Percentiles rank a stretch among this genome's conserved stretches.
phyloP scores from a whole-genome alignment of 1,140 invertebrate species.

The Euborellia annulipes region DNA sequence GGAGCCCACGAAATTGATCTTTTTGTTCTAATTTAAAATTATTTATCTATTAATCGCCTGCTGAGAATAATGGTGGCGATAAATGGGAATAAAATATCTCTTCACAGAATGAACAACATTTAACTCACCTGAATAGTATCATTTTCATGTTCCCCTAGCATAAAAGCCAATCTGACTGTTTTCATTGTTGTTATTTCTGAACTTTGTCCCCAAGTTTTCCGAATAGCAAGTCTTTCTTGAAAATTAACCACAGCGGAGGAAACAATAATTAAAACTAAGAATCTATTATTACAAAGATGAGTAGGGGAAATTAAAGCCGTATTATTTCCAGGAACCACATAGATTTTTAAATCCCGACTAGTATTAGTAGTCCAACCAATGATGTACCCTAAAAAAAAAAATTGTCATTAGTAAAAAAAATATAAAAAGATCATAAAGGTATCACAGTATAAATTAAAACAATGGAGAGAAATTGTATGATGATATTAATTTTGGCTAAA shows the following conservation, averaged over 20 bases:
- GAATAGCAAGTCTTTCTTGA: constrained; percentile 46
- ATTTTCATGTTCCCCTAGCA: constrained; percentile 38
- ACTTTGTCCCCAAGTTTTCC: constrained; percentile 55
- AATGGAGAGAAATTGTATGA: too few species aligned
- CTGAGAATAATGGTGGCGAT: too few species aligned
- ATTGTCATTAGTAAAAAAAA: too few species aligned
- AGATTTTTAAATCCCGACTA: constrained; percentile 48
- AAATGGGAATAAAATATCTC: too few species aligned
- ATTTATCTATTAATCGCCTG: too few species aligned
- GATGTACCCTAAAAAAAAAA: constrained; percentile 36
- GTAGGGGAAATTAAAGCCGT: constrained; percentile 46
- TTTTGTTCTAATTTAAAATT: too few species aligned
- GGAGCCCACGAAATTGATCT: too few species aligned
- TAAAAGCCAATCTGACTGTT: constrained; percentile 32
- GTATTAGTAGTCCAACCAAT: constrained; percentile 55
- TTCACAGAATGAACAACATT: too few species aligned
- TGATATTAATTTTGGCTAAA: too few species aligned
- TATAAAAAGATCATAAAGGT: too few species aligned
- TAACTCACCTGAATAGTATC: constrained; percentile 35
- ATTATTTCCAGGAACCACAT: constrained; percentile 49
- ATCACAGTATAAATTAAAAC: too few species aligned
- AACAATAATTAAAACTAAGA: constrained; percentile 53
- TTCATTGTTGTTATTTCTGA: constrained; percentile 19
- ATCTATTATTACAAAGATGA: constrained; percentile 33
- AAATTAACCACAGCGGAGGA: constrained; percentile 53